phyloP scores from a whole-genome alignment of 2,888 invertebrate species.

The Tholera decimalis region DNA sequence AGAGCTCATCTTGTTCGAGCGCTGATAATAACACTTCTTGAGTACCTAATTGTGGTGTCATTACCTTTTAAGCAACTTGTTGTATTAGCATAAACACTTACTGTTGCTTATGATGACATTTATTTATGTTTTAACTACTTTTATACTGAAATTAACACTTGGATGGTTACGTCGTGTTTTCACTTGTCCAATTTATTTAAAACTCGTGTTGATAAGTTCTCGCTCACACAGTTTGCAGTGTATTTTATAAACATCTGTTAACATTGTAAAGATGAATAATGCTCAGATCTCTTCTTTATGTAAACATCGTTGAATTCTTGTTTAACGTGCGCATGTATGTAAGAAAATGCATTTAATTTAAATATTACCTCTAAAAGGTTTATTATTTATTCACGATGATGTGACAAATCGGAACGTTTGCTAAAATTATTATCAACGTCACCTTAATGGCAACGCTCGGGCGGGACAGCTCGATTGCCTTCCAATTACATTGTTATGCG shows the following conservation, averaged over 20 bases:
- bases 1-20: slow-evolving; percentile 68
- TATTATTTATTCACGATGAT: slow-evolving; percentile 50
- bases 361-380: slow-evolving; percentile 34
- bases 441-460: slow-evolving; percentile 14
- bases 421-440: slow-evolving; percentile 30
- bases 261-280: slow-evolving; percentile 51
- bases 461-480: slow-evolving; percentile 22
- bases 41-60: slow-evolving; percentile 74
- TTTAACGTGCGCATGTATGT: slow-evolving; percentile 24
- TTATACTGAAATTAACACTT: slow-evolving; percentile 28
- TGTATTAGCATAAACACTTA: slow-evolving; percentile 72
- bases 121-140: slow-evolving; percentile 40
- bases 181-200: slow-evolving; percentile 48
- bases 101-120: slow-evolving; percentile 56
- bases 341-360: slow-evolving; percentile 31
- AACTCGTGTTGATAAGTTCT: slow-evolving; percentile 48
- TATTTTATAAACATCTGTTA: slow-evolving; percentile 52
- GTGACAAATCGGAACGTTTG: slow-evolving; percentile 37
- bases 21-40: slow-evolving; percentile 74
- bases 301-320: slow-evolving; percentile 54
- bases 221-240: slow-evolving; percentile 23
- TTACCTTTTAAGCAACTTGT: slow-evolving; percentile 70
- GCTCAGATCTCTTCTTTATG: slow-evolving; percentile 38
- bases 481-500: slow-evolving; percentile 37
- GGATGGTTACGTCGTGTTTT: slow-evolving; percentile 31